phyloP scores from a whole-genome alignment of 2,113 vertebrate genomes.

The Heteronetta atricapilla region DNA sequence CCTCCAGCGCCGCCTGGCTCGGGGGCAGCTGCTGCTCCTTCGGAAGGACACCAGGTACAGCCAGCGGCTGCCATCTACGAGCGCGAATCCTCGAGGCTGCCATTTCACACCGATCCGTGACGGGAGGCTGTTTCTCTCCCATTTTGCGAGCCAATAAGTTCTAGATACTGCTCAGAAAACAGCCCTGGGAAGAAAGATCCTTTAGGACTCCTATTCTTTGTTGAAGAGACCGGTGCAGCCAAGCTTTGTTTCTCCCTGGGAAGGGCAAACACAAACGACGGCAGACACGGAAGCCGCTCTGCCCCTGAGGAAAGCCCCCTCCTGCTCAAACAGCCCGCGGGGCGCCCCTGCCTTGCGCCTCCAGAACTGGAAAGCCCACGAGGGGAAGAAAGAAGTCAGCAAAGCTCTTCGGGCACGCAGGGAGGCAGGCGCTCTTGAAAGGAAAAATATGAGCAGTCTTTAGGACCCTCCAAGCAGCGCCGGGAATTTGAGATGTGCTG shows the following conservation, averaged over 20 bases:
- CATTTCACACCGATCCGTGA: background rate
- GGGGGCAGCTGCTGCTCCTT: background rate
- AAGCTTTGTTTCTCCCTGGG: background rate
- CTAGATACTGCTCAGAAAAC: background rate
- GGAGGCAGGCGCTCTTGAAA: background rate
- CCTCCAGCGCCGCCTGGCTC: background rate
- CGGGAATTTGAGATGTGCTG: background rate
- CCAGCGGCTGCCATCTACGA: accelerated
- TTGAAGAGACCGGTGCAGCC: background rate
- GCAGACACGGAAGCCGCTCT: too few species aligned
- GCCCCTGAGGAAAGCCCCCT: background rate
- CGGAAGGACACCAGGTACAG: background rate
- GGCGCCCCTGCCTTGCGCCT: accelerated
- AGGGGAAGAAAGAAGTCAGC: accelerated
- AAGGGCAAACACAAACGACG: background rate
- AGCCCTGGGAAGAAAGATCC: background rate
- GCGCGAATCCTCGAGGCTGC: background rate
- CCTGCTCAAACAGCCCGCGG: background rate
- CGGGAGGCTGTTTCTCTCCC: background rate
- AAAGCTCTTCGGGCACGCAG: background rate
- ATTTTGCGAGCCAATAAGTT: background rate
- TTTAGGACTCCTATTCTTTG: background rate
- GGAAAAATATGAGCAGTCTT: background rate
- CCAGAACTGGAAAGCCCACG: accelerated
- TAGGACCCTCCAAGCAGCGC: accelerated